Base-by-base conservation (phyloP, 1,140 invertebrate species). In the Zaprionus gabonicus region DNA sequence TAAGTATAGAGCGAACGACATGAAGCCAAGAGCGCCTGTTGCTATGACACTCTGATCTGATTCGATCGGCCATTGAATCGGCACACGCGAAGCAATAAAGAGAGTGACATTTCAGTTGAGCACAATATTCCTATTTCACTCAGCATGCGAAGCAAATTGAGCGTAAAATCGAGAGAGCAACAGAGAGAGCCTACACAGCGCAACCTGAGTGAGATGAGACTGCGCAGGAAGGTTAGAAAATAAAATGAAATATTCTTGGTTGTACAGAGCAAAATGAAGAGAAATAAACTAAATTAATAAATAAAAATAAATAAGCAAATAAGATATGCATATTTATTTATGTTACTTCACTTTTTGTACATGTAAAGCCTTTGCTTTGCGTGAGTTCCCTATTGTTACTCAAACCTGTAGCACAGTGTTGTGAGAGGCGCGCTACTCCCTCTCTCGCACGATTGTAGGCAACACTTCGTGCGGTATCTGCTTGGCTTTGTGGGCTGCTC, bases 331-430 rank as follows among this genome's bases (percentile, higher is more conserved):
- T 27, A 27, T 23, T 20, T 36, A 36, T 58, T 36, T 36, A 13
- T 23, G 4, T 5, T 55, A 4, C 31, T 5, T 6, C 28, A 28
- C 25, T 56, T 4, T 55, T 49, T 10, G 3, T 27, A 23, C 28
- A 20, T 9, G 7, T 17, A n/a, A 34, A 15, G 38, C 3, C 15
- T 7, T 38, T 28, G 23, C 25, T 20, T 13, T 12, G 13, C 6
- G 6, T 10, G 2, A 10, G 3, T 27, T 36, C n/a, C 1, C 9
- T 12, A 34, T 17, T 0, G 49, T 20, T 13, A 20, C 9, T 12
- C 4, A 41, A 2, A 9, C 17, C 2, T 78, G 83, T 58, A n/a
- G 73, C 0, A 15, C 3, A 59, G 85, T 88, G 74, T 81, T 23
- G 20, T 78, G 77, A 83, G 83, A 69, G 46, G 9, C 10, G 12